Percentiles rank a stretch among this genome's conserved stretches.
Evolutionary conservation across 2,888 invertebrate species (phyloP).

Genomic region (Leucania comma): DNA sequence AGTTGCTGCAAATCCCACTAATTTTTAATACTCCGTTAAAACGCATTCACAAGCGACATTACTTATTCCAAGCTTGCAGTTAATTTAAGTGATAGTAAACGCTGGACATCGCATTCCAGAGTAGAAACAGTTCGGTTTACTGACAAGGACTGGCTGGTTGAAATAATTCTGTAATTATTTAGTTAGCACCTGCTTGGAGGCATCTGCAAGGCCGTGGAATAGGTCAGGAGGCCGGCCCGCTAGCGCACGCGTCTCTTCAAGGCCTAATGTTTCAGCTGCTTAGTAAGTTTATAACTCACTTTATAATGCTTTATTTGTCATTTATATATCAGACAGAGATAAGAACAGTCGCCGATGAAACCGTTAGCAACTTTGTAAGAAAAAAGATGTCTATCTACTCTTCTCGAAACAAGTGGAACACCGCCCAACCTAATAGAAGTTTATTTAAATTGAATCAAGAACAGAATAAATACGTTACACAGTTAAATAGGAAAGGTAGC

Average conservation of each 20-base stretch:
- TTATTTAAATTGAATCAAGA: constrained; percentile 42
- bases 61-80: constrained; percentile 33
- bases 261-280: constrained; percentile 78
- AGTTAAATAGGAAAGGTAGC: constrained; percentile 37
- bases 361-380: not conserved
- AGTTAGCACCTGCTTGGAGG: constrained; percentile 66
- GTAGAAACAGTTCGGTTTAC: constrained; percentile 30
- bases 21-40: constrained; percentile 23
- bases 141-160: constrained; percentile 42
- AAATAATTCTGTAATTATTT: constrained; percentile 61
- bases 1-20: constrained; percentile 5
- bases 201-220: constrained; percentile 84
- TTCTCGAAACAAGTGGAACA: constrained; percentile 17
- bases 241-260: constrained; percentile 78
- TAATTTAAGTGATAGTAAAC: constrained; percentile 33
- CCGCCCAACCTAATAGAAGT: constrained; percentile 19
- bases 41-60: constrained; percentile 25
- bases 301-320: constrained; percentile 52
- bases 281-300: constrained; percentile 70
- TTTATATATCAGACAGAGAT: constrained; percentile 15
- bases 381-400: constrained; percentile 9
- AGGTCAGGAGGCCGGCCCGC: constrained; percentile 88
- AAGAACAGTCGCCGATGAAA: constrained; percentile 1
- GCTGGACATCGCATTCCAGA: constrained; percentile 42
- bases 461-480: constrained; percentile 19